Evolutionary conservation across 2,113 vertebrate genomes (phyloP).

Genomic region (Erpornis zantholeuca): DNA sequence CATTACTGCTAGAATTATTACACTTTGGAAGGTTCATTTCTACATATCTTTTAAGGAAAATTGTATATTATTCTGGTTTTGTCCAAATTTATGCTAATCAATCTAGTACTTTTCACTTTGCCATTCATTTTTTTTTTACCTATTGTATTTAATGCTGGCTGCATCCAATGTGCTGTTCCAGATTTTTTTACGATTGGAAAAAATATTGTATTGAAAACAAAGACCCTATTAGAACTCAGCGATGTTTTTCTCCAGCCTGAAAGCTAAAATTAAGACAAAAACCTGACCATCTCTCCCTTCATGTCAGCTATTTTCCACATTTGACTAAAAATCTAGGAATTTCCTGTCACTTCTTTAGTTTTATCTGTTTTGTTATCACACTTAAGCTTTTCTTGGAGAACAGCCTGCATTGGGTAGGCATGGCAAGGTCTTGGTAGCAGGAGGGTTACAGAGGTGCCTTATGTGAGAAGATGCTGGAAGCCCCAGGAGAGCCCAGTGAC

Average conservation of each 20-base stretch:
- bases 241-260: background rate
- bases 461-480: background rate
- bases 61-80: background rate
- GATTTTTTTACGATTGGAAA: background rate
- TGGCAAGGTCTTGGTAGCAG: background rate
- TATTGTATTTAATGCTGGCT: background rate
- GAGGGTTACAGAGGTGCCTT: background rate
- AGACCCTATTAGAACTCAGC: background rate
- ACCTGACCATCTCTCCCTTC: background rate
- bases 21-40: background rate
- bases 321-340: background rate
- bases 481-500: background rate
- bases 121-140: background rate
- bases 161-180: background rate
- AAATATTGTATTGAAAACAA: background rate
- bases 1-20: background rate
- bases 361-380: background rate
- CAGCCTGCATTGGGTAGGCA: background rate
- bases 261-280: background rate
- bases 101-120: background rate
- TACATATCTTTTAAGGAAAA: background rate
- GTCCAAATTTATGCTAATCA: background rate
- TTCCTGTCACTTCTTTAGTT: background rate
- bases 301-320: background rate
- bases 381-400: background rate